Evolutionary conservation across 2,113 vertebrate species (phyloP).

Genomic region (Bambusicola thoracicus): DNA sequence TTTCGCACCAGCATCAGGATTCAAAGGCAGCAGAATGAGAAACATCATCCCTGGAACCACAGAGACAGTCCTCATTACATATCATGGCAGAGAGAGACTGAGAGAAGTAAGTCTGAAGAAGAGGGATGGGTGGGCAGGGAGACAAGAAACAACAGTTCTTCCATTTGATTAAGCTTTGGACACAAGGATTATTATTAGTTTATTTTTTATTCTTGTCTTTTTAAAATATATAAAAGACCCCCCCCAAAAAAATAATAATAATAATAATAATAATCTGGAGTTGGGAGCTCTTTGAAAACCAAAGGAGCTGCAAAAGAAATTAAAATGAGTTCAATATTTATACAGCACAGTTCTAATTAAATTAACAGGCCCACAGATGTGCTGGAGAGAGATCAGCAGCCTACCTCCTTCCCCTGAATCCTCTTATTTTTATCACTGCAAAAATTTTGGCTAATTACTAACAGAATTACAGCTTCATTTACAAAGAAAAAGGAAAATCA

Average conservation of each 20-base stretch:
- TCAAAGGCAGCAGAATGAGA: neutral
- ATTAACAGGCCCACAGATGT: constrained; percentile 48
- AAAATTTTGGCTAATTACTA: neutral
- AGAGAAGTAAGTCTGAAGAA: neutral
- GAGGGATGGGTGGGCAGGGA: neutral
- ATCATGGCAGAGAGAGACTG: neutral
- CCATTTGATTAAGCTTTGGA: constrained; percentile 5
- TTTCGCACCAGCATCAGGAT: neutral
- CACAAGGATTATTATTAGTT: neutral
- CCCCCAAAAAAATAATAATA: neutral
- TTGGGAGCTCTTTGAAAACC: constrained; percentile 63
- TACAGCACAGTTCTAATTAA: constrained; percentile 69
- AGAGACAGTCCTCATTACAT: neutral
- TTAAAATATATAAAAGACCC: constrained; percentile 33
- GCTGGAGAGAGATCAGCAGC: constrained; percentile 4
- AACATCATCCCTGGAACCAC: neutral
- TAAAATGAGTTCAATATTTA: constrained; percentile 69
- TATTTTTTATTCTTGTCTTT: constrained; percentile 9
- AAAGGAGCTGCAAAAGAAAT: constrained; percentile 59
- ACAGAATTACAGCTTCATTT: neutral
- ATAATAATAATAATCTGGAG: constrained; percentile 16
- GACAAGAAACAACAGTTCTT: neutral
- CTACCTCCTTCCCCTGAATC: neutral
- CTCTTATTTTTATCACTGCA: neutral
- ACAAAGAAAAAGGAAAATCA: neutral